These are phyloP conservation scores for Eupithecia abbreviata DNA, from an alignment of 2,888 invertebrate species.

Conservation along the genomic window DNA sequence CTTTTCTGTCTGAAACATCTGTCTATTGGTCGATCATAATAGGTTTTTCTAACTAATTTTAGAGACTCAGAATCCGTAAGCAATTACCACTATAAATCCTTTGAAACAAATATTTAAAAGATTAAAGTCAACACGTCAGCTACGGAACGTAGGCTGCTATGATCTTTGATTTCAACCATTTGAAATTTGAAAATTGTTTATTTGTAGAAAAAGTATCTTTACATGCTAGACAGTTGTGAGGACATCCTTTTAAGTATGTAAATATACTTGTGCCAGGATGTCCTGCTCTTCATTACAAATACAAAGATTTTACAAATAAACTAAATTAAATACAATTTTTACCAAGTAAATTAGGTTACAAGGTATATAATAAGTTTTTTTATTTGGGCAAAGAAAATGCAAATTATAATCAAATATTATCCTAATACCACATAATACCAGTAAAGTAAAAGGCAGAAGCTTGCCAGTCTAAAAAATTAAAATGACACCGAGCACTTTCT, in stretches of 20 bases:
- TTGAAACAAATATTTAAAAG: background rate
- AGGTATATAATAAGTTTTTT: background rate
- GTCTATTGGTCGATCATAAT: background rate
- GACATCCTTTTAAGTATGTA: too few relatives aligned
- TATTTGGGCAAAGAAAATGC: background rate
- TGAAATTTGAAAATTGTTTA: too few relatives aligned
- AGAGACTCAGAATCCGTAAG: background rate
- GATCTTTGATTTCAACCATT: too few relatives aligned
- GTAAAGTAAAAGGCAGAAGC: constrained; percentile 3
- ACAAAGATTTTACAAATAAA: too few relatives aligned
- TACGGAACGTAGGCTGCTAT: too few relatives aligned
- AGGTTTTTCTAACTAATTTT: background rate
- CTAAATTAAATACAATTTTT: too few relatives aligned
- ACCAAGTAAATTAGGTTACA: too few relatives aligned
- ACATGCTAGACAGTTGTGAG: too few relatives aligned
- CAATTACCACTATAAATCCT: background rate
- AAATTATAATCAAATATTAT: background rate
- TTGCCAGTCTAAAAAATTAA: constrained; percentile 47
- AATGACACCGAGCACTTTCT: constrained; percentile 54
- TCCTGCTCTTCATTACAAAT: too few relatives aligned
- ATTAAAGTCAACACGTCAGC: too few relatives aligned
- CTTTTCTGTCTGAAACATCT: background rate
- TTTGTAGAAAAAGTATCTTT: too few relatives aligned
- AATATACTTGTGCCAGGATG: too few relatives aligned
- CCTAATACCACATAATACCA: background rate